A percentile compares a stretch with the other conserved stretches of the same genome.
These are phyloP conservation scores for Andinoacara biseriatus DNA, from an alignment of 2,113 vertebrate genomes.

Conservation along the genomic window DNA sequence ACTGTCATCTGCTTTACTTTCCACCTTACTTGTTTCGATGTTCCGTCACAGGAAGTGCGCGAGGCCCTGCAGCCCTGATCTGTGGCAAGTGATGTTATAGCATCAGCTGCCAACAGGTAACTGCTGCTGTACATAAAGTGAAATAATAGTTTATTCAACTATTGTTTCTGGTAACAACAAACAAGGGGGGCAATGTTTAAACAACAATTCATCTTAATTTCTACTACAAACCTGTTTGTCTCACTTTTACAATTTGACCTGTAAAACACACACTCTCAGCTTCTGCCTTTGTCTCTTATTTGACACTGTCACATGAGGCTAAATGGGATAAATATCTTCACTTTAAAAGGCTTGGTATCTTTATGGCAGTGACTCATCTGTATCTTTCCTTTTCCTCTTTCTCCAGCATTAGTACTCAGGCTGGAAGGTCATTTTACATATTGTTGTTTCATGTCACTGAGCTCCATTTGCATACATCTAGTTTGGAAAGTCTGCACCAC, in stretches of 20 bases:
- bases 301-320: neutral
- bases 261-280: neutral
- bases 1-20: neutral
- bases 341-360: neutral
- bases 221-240: neutral
- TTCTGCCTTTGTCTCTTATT: neutral
- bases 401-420: neutral
- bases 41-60: neutral
- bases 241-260: neutral
- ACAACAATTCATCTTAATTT: neutral
- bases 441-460: neutral
- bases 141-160: no score
- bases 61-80: neutral
- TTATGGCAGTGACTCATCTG: neutral
- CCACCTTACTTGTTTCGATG: neutral
- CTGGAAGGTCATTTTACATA: conserved; percentile 17
- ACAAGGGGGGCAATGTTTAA: neutral
- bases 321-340: conserved; percentile 11
- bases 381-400: neutral
- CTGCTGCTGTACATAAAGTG: no score
- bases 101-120: no score
- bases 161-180: neutral
- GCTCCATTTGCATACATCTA: neutral
- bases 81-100: neutral
- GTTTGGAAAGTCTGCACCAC: neutral